Evolutionary conservation across 2,888 invertebrate genomes (phyloP).

Genomic region (Lagria hirta): DNA sequence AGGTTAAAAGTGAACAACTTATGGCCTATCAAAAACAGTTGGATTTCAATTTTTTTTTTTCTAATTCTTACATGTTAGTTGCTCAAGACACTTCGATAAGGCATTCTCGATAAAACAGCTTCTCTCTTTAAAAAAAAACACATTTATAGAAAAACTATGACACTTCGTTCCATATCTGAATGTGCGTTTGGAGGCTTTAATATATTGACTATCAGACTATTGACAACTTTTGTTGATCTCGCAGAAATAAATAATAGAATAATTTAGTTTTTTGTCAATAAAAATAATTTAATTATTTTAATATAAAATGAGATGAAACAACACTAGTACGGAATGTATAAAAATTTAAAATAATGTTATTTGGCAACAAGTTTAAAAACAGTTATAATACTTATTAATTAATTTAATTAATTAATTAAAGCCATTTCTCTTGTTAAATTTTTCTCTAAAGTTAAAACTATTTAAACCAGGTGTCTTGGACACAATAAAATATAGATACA

Average conservation of each 20-base stretch:
- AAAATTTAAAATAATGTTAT: slow-evolving; percentile 54
- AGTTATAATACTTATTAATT: slow-evolving; percentile 42
- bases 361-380: slow-evolving; percentile 55
- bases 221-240: slow-evolving; percentile 31
- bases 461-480: slow-evolving; percentile 39
- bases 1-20: slow-evolving; percentile 22
- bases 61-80: slow-evolving; percentile 24
- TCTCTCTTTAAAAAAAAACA: slow-evolving; percentile 11
- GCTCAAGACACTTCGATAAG: slow-evolving; percentile 44
- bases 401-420: slow-evolving; percentile 54
- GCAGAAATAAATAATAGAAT: slow-evolving; percentile 6
- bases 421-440: slow-evolving; percentile 48
- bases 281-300: slow-evolving; percentile 25
- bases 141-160: slow-evolving; percentile 19
- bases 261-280: not conserved
- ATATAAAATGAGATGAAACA: slow-evolving; percentile 34
- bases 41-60: slow-evolving; percentile 21
- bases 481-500: slow-evolving; percentile 51
- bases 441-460: slow-evolving; percentile 44
- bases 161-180: slow-evolving; percentile 15
- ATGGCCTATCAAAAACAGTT: slow-evolving; percentile 25
- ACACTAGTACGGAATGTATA: slow-evolving; percentile 55
- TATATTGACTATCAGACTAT: slow-evolving; percentile 45
- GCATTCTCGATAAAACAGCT: slow-evolving; percentile 36
- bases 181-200: slow-evolving; percentile 30